Evolutionary conservation across 1,140 invertebrate species (phyloP), one percentile per base, ranked within the genome.

Genomic region (Ooceraea biroi): DNA sequence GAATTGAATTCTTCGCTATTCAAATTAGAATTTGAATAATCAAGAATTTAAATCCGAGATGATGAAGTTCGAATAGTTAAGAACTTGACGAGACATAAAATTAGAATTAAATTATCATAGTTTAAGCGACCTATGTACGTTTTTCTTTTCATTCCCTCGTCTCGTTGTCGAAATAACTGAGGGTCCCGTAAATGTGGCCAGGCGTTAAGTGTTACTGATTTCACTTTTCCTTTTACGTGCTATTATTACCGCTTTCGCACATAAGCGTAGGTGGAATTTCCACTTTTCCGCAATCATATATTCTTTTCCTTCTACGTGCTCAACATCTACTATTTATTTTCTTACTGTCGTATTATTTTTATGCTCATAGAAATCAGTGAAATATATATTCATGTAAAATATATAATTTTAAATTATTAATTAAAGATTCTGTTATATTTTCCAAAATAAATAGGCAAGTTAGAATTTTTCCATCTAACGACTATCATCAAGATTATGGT

Each of bases 191-290:
- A 82, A 82, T 17, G 52, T 60, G 12, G 74, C 82, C 48, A 69
- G 61, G 68, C 76, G 60, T 85, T 77, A 85, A 72, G 19, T 68
- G 10, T 82, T 85, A 72, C 58, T 41, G 25, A 41, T 89, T 89
- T 87, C 83, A 73, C 85, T 89, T 89, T 86, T 83, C 69, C 65
- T 57, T 36, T 55, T 57, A 27, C n/a, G n/a, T 41, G 50, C 14
- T 77, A 72, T 77, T 83, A 44, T 50, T 14, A 66, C 25, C 22
- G 7, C 50, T 83, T 57, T 63, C 41, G 48, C 63, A 44, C 44
- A 11, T 27, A 19, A 52, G 14, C 17, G 73, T 58, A 48, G 36
- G 17, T 76, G 72, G 36, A 61, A 60, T 69, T 76, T 63, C 46
- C 36, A 68, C 25, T 57, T 78, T 78, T 78, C 27, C 63, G 50